These are phyloP conservation scores for Spea multiplicata DNA, from an alignment of 2,113 vertebrate genomes.

Conservation along the genomic window DNA sequence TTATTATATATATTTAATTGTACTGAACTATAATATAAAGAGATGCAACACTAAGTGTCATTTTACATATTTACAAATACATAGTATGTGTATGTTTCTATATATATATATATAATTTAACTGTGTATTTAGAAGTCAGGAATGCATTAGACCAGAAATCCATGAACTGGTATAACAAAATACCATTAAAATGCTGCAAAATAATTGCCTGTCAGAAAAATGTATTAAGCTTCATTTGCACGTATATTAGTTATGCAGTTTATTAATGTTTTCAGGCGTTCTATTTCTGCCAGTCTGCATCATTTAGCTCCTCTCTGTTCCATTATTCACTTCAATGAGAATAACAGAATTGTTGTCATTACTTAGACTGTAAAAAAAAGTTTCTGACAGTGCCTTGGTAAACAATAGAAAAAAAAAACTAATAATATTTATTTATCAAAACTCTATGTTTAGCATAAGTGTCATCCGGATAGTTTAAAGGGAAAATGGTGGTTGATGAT, in stretches of 20 bases:
- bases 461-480: neutral
- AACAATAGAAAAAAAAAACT: neutral
- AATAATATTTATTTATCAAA: neutral
- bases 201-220: conserved; percentile 35
- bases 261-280: conserved; percentile 24
- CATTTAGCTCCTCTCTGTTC: neutral
- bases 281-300: conserved; percentile 11
- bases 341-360: neutral
- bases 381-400: conserved; percentile 9
- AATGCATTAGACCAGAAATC: conserved; percentile 28
- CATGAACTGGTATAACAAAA: conserved; percentile 8
- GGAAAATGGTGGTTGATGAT: neutral
- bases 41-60: no score
- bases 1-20: no score
- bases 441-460: neutral
- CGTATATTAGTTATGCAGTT: conserved; percentile 31
- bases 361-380: neutral
- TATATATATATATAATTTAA: neutral
- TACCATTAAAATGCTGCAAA: conserved; percentile 9
- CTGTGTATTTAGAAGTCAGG: neutral
- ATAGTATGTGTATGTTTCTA: no score
- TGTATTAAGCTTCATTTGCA: conserved; percentile 26
- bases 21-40: no score
- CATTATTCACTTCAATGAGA: conserved; percentile 1
- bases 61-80: no score